Evolutionary conservation across 2,797 vertebrate genomes (phyloP).

Genomic region (Microctenopoma steveboyesi): DNA sequence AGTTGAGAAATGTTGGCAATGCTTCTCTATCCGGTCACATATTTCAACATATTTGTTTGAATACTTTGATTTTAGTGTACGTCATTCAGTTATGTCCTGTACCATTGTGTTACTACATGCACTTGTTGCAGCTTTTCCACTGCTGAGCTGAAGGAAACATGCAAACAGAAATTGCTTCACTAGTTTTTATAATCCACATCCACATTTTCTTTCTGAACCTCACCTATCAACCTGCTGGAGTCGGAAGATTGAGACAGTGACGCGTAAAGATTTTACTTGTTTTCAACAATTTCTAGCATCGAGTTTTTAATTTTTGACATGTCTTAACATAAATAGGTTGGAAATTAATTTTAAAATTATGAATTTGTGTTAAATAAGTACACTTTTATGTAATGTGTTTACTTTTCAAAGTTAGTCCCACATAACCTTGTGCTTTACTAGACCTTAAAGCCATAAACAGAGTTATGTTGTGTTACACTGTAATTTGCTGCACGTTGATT

Average conservation of each 20-base stretch:
- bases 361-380: too few relatives aligned
- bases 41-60: constrained; percentile 32
- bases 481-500: neutral
- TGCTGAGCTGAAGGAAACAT: constrained; percentile 31
- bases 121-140: constrained; percentile 44
- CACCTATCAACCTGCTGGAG: constrained; percentile 7
- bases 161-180: neutral
- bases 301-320: too few relatives aligned
- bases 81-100: constrained; percentile 58
- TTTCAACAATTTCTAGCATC: neutral
- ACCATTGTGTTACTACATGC: constrained; percentile 51
- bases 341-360: too few relatives aligned
- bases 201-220: constrained; percentile 4
- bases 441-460: neutral
- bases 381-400: neutral
- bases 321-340: too few relatives aligned
- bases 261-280: neutral
- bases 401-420: neutral
- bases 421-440: constrained; percentile 11
- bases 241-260: neutral
- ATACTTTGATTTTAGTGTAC: constrained; percentile 55
- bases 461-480: neutral
- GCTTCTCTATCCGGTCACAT: constrained; percentile 50
- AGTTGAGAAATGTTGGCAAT: constrained; percentile 53
- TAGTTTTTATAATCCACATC: constrained; percentile 4